Base-by-base conservation (phyloP, 2,888 invertebrate genomes). In the Exephanes ischioxanthus region DNA sequence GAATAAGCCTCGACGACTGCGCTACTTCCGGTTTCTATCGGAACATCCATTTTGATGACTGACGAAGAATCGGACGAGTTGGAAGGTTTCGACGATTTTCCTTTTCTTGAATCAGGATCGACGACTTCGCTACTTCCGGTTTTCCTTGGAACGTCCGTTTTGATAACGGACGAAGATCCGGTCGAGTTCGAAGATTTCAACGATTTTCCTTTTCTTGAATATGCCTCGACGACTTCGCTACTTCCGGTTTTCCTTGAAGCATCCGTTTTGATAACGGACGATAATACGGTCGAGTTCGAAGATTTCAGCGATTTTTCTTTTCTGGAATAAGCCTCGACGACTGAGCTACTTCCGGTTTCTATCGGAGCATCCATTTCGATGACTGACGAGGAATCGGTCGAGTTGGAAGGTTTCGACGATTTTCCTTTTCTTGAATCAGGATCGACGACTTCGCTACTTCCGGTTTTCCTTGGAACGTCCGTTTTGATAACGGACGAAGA, bases 281-380 rank as follows among this genome's bases (percentile, higher is more conserved):
- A 11, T 2, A 48, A 37, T 76, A 71, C 66, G 0, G 22, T 14
- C 33, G 66, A 3, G 9, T 14, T 41, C 33, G n/a, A 9, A 6
- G 16, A 4, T 9, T 63, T 77, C 51, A 55, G 75, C 6, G 76
- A 33, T 6, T 33, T 33, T 33, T 75, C 45, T 61, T 70, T 63
- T 33, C 33, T 33, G 0, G 33, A 33, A 33, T 33, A 6, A 33
- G 33, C 6, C 0, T 33, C 33, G 33, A 33, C 5, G 6, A 33
- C 33, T 5, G 6, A 0, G 5, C 33, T 33, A 33, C 33, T 5
- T 33, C 33, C 33, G 33, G 33, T 33, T 33, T 33, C 6, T 6
- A 0, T 33, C 6, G 41, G 16, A 5, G 5, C 16, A 1, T 84
- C 19, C 2, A 14, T 48, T 16, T 30, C 16, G 9, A 19, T 2